Base-by-base conservation (phyloP, 2,113 vertebrate genomes). In the Chaetodon trifascialis region DNA sequence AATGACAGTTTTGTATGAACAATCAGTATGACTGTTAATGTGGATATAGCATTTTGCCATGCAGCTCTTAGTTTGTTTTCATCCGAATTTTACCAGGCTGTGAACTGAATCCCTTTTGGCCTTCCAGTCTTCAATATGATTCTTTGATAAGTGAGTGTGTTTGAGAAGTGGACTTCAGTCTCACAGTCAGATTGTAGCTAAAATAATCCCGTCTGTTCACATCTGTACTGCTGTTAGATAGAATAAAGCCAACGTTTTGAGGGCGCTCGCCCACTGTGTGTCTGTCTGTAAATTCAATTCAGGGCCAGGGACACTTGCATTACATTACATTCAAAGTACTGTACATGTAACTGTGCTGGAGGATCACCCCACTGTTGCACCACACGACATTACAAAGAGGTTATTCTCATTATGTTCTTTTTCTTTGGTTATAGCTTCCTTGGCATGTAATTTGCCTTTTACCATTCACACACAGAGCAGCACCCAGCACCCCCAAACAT, bases 211-310 rank as follows among this genome's bases (percentile, higher is more conserved):
- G 19, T 85, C 59, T 90, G 85, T 90, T 88, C 80, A 82, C 87
- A 68, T 88, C 70, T 93, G 90, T 91, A 86, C 73, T 86, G 87
- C 83, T 92, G 89, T 92, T 92, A 89, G 92, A 76, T 91, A 91
- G 88, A 92, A 90, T 93, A 94, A 92, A 89, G 86, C 79, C 84
- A 77, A 84, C 36, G 6, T 91, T 82, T 88, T 49, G 46, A 82
- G 91, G 88, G 78, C 42, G 16, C 71, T 75, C 16, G 73, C 76
- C 84, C 73, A 34, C 54, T 73, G 65, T 92, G 84, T 91, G 86
- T 92, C 62, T 81, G 73, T 89, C 65, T 90, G 87, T 91, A 76
- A 72, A 54, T 87, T 76, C 49, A 71, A 85, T 85, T 86, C 81
- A 84, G 84, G 86, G 80, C 76, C 56, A 52, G 51, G 64, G 60